These are phyloP conservation scores for Diabrotica undecimpunctata DNA, from an alignment of 1,140 invertebrate genomes.

Conservation along the genomic window DNA sequence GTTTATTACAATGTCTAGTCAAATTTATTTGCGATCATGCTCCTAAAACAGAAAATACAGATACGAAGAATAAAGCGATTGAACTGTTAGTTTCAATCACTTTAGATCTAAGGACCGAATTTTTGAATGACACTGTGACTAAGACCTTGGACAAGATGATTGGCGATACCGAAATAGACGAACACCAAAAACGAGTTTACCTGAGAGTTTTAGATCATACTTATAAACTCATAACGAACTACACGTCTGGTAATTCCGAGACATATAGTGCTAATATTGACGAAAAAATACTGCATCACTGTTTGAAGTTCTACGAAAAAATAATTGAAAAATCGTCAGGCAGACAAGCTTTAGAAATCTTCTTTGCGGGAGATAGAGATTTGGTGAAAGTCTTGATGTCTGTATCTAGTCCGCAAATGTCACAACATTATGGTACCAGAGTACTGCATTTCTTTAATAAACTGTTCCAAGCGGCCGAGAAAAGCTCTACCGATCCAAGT, in stretches of 20 bases:
- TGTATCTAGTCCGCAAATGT: constrained; percentile 63
- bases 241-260: constrained; percentile 33
- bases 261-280: constrained; percentile 49
- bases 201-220: constrained; percentile 60
- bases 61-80: constrained; percentile 46
- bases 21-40: constrained; percentile 66
- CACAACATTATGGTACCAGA: constrained; percentile 68
- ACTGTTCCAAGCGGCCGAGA: constrained; percentile 67
- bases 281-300: constrained; percentile 67
- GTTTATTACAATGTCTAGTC: constrained; percentile 62
- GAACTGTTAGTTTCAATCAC: constrained; percentile 68
- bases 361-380: constrained; percentile 64
- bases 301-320: constrained; percentile 78
- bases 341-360: constrained; percentile 73
- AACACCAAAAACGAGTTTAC: constrained; percentile 61
- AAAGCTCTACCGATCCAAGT: constrained; percentile 54
- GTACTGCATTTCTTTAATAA: constrained; percentile 79
- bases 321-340: constrained; percentile 76
- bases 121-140: constrained; percentile 61
- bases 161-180: constrained; percentile 61
- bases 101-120: constrained; percentile 71
- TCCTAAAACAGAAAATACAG: constrained; percentile 52
- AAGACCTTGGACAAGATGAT: constrained; percentile 65
- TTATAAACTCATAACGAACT: constrained; percentile 66
- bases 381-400: constrained; percentile 71